Conservation (phyloP, 2,113 vertebrate species). For the Ursus arctos region DNA sequence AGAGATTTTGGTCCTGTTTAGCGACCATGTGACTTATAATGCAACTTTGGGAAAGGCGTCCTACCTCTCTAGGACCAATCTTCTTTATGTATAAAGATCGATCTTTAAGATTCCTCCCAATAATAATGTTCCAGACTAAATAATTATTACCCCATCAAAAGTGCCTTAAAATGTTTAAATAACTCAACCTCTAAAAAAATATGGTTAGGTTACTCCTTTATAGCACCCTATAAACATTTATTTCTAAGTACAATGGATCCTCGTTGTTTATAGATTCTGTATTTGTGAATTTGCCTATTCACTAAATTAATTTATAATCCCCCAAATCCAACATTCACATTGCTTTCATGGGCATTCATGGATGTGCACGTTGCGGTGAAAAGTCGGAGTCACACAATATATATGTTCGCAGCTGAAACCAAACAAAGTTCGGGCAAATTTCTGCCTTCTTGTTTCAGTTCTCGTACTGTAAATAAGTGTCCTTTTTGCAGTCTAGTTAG, state of each 20-base stretch:
- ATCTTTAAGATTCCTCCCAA: background rate
- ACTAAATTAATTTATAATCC: background rate
- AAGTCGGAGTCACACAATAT: background rate
- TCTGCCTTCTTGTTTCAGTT: background rate
- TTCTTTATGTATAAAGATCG: background rate
- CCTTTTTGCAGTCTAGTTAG: background rate
- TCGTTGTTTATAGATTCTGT: background rate
- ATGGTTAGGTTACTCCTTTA: background rate
- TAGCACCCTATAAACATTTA: background rate
- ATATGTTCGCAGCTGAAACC: background rate
- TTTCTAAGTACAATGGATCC: background rate
- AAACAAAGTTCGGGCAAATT: background rate
- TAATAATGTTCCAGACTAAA: background rate
- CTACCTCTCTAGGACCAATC: background rate
- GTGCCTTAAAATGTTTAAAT: background rate
- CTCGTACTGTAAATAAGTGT: background rate
- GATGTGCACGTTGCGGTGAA: background rate
- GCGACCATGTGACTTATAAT: background rate
- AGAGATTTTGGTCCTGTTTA: background rate
- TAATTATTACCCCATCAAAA: background rate
- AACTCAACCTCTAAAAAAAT: background rate
- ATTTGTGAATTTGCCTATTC: background rate
- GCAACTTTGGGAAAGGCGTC: background rate
- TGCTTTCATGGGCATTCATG: background rate
- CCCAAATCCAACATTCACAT: background rate